Evolutionary conservation across 2,888 invertebrate genomes (phyloP).

Genomic region (Caenorhabditis japonica): DNA sequence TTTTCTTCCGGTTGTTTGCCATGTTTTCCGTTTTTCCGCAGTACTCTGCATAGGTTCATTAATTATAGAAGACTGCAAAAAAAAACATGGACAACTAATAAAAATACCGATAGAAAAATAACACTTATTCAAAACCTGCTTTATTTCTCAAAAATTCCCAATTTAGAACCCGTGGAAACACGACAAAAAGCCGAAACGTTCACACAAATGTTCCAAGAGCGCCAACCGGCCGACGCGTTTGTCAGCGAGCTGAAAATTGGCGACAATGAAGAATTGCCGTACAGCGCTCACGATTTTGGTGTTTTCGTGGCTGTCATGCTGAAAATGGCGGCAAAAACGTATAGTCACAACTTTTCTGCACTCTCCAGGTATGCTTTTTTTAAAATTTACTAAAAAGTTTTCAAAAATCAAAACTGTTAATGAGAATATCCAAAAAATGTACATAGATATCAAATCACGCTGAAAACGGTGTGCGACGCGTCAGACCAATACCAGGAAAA

Average conservation of each 20-base stretch:
- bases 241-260: constrained; percentile 77
- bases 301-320: constrained; percentile 83
- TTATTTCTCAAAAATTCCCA: background rate
- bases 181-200: constrained; percentile 49
- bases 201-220: constrained; percentile 58
- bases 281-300: constrained; percentile 94
- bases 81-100: background rate
- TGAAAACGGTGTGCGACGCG: constrained; percentile 86
- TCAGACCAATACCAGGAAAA: constrained; percentile 96
- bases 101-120: too few relatives aligned
- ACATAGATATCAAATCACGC: constrained; percentile 78
- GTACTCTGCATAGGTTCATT: too few relatives aligned
- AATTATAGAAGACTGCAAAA: too few relatives aligned
- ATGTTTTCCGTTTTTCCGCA: too few relatives aligned
- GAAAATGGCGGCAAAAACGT: constrained; percentile 94
- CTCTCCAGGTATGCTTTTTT: constrained; percentile 86
- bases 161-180: constrained; percentile 10
- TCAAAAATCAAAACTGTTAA: background rate
- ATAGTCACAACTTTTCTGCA: constrained; percentile 98
- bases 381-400: constrained; percentile 1
- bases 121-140: too few relatives aligned
- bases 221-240: constrained; percentile 59
- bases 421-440: background rate
- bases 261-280: constrained; percentile 81
- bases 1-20: too few relatives aligned